These are phyloP conservation scores for Ostrea edulis DNA, from an alignment of 1,140 invertebrate genomes.

Conservation along the genomic window DNA sequence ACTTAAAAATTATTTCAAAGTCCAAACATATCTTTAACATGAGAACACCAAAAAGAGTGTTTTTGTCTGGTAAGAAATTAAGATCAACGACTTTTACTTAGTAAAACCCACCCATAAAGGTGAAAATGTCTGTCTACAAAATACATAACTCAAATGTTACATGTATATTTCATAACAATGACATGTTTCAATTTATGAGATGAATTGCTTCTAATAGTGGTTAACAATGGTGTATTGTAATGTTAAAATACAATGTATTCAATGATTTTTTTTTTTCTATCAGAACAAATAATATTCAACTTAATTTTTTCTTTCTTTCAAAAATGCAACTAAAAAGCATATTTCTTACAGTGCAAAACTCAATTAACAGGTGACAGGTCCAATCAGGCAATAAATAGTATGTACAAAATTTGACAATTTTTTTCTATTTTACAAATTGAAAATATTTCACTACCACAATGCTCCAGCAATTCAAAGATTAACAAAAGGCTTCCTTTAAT, in stretches of 20 bases:
- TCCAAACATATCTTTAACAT: not conserved
- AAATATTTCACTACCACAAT: not conserved
- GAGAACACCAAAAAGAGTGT: slow-evolving; percentile 23
- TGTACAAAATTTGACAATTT: slow-evolving; percentile 31
- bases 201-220: not conserved
- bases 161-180: not conserved
- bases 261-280: not conserved
- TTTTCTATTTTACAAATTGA: not conserved
- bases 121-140: not conserved
- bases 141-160: not conserved
- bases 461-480: not conserved
- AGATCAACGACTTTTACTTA: not conserved
- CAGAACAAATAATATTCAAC: not conserved
- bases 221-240: not conserved
- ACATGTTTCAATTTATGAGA: not conserved
- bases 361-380: not conserved
- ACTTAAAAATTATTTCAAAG: not conserved
- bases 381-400: slow-evolving; percentile 31
- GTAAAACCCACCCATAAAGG: too few species aligned
- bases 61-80: not conserved
- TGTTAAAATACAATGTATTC: not conserved
- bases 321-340: slow-evolving; percentile 7
- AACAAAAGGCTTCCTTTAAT: not conserved
- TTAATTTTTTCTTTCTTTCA: not conserved
- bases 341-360: slow-evolving; percentile 16